These are phyloP conservation scores for Archivesica marissinica DNA, from an alignment of 1,140 invertebrate genomes.

Conservation along the genomic window DNA sequence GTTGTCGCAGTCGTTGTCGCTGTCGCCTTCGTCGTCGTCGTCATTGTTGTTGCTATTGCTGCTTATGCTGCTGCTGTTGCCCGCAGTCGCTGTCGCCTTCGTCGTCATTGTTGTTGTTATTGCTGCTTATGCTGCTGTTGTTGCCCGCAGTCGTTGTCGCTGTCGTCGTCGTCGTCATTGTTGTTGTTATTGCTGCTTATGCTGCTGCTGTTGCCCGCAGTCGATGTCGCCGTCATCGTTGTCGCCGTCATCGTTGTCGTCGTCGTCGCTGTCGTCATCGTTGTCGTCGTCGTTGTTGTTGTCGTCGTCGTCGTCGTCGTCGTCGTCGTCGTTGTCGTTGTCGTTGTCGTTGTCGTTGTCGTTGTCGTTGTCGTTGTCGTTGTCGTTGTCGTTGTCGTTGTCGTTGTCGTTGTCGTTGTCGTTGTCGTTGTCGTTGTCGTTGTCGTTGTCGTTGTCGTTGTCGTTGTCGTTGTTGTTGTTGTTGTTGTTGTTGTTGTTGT, in stretches of 20 bases:
- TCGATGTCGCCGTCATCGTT: neutral
- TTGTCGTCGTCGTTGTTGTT: neutral
- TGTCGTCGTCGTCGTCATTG: neutral
- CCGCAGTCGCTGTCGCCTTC: too few relatives aligned
- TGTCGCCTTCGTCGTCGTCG: too few relatives aligned
- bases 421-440: neutral
- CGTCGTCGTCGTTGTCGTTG: neutral
- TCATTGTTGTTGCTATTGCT: too few relatives aligned
- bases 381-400: too few relatives aligned
- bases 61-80: too few relatives aligned
- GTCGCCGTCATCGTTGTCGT: neutral
- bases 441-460: too few relatives aligned
- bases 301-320: neutral
- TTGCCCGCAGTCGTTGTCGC: neutral
- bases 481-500: neutral
- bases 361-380: constrained; percentile 2
- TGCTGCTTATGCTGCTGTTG: too few relatives aligned
- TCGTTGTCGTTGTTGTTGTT: neutral
- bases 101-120: too few relatives aligned
- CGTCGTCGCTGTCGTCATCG: neutral
- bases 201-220: neutral
- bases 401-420: neutral
- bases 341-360: constrained; percentile 2
- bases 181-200: too few relatives aligned
- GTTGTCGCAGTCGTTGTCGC: too few relatives aligned